A percentile compares a stretch with the other conserved stretches of the same genome.
Conservation (phyloP, 2,888 invertebrate genomes). For the Cremastinae sp. region DNA sequence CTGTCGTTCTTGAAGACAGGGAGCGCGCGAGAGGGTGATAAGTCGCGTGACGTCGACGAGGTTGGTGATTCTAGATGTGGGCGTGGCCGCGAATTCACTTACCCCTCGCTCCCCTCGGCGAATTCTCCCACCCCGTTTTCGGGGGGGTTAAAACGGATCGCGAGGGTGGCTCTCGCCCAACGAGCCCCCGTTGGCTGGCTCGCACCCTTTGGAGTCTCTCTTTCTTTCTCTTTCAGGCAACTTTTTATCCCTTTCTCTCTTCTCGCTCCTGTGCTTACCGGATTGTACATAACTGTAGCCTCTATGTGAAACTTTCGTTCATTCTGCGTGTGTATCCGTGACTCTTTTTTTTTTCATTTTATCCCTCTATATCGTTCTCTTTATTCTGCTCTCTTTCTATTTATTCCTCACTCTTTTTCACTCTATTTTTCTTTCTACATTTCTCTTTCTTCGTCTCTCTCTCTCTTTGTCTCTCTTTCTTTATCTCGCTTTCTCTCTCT, state of each 20-base stretch:
- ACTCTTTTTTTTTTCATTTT: too few relatives aligned
- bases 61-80: conserved; percentile 75
- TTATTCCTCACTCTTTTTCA: not conserved
- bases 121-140: conserved; percentile 44
- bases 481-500: too few relatives aligned
- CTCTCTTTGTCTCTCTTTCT: not conserved
- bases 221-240: conserved; percentile 16
- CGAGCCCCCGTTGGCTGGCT: conserved; percentile 74
- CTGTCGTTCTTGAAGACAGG: conserved; percentile 22
- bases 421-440: not conserved
- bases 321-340: conserved; percentile 8
- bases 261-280: not conserved
- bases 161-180: conserved; percentile 67
- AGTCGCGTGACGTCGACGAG: conserved; percentile 79
- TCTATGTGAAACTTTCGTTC: conserved; percentile 16
- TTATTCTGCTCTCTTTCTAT: not conserved
- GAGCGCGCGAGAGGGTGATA: conserved; percentile 77
- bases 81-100: conserved; percentile 71
- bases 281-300: conserved; percentile 11
- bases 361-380: not conserved
- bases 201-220: conserved; percentile 52
- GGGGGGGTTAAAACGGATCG: conserved; percentile 47
- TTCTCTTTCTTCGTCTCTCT: too few relatives aligned
- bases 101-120: conserved; percentile 60
- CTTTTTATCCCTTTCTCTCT: not conserved